Conservation (phyloP, 30 jellyfish, hydroid and myxozoan genomes). For the Turritopsis rubra region DNA sequence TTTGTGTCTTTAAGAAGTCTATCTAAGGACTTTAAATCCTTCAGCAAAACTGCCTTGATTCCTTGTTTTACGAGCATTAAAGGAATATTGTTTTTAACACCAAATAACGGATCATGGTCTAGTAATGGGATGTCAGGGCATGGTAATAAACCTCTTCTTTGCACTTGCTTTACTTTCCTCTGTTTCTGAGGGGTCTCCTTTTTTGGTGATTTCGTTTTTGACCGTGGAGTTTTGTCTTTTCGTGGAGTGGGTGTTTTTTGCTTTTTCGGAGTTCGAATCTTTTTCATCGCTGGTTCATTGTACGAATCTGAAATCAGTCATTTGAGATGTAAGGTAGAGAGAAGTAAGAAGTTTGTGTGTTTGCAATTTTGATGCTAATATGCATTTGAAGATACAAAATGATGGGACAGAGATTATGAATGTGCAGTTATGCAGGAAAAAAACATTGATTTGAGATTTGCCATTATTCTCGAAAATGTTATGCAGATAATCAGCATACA, state of each 20-base stretch:
- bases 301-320: not conserved
- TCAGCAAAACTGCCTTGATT: constrained; percentile 1
- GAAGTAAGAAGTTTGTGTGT: too few relatives aligned
- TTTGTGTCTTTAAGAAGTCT: constrained; percentile 1
- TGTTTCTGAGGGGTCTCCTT: not conserved
- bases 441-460: too few relatives aligned
- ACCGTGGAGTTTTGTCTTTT: not conserved
- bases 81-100: not conserved
- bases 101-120: constrained; percentile 19
- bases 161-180: not conserved
- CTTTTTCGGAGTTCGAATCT: not conserved
- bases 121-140: constrained; percentile 1
- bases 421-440: too few relatives aligned
- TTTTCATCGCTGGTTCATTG: not conserved
- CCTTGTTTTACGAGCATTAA: not conserved
- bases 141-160: not conserved
- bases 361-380: too few relatives aligned
- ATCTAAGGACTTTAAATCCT: constrained; percentile 6
- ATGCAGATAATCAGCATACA: too few relatives aligned
- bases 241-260: not conserved
- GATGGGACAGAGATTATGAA: too few relatives aligned
- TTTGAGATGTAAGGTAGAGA: not conserved
- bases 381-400: too few relatives aligned
- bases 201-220: not conserved
- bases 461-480: too few relatives aligned